Evolutionary conservation across 2,797 vertebrate species (phyloP).

Genomic region (Ara ararauna): DNA sequence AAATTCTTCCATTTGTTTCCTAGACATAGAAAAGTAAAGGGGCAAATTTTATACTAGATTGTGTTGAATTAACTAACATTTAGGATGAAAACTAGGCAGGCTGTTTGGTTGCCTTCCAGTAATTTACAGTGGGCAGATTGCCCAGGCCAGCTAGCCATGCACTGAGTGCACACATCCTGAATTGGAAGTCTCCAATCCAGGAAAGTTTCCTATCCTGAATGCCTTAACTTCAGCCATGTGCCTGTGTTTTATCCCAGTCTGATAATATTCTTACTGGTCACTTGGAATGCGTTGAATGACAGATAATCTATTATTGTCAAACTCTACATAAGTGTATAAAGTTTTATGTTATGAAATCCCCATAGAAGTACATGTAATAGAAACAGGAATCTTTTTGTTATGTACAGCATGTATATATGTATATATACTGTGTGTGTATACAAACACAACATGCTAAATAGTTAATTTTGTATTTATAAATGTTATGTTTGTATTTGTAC

Average conservation of each 20-base stretch:
- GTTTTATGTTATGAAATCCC: neutral
- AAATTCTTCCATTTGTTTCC: slow-evolving; percentile 9
- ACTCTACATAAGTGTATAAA: neutral
- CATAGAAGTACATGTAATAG: neutral
- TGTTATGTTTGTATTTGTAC: neutral
- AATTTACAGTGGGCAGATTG: neutral
- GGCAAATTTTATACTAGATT: neutral
- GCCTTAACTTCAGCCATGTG: neutral
- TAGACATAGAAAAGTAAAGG: neutral
- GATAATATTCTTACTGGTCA: neutral
- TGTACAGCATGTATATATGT: neutral
- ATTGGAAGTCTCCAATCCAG: neutral
- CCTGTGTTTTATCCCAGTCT: neutral
- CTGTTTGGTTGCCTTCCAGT: neutral
- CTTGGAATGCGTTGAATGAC: neutral
- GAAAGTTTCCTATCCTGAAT: neutral
- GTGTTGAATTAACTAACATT: slow-evolving; percentile 12
- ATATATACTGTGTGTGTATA: rapidly evolving
- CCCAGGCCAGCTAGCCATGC: neutral
- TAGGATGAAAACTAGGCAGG: slow-evolving; percentile 8
- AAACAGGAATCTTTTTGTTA: neutral
- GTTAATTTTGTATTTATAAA: neutral
- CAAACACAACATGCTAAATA: neutral
- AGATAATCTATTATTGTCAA: neutral
- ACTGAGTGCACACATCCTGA: neutral